Evolutionary conservation across 2,888 invertebrate genomes (phyloP), one percentile per base, ranked within the genome.

Genomic region (Apamea anceps): DNA sequence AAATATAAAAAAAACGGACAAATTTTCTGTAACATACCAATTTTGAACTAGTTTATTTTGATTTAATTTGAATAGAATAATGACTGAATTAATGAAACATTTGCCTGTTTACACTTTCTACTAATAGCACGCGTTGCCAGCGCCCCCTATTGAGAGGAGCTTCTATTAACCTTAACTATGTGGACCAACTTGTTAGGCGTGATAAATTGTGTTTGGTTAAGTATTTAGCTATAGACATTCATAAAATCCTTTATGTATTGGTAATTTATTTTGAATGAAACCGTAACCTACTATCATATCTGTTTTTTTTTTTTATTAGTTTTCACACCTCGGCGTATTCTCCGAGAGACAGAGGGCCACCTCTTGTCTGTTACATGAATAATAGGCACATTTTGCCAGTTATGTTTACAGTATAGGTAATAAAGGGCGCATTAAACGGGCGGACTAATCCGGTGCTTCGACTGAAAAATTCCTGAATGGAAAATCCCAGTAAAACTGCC

Each of bases 1-100:
- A 85, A 68, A 68, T 68, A 71, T 71, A 21, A 62, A 71, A 62
- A 57, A 45, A 57, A 28, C 15, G 8, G 1, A 42, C 48, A 37
- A 63, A 66, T 76, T 85, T 68, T 76, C 42, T 67, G 57, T 67
- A 82, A 72, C 37, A 79, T 70, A 84, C 67, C 80, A 66, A 84
- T 79, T 72, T 73, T 75, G 72, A 84, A 68, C 67, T 57, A 84
- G 72, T 79, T 85, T 85, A 57, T 72, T 85, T 62, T 51, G 21
- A 74, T 25, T 81, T 86, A 66, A 78, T 84, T 83, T 66, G 51
- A 66, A 60, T 80, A 88, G 48, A 77, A 80, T 85, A 79, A 81
- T 82, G 62, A 80, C 74, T 88, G 85, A 85, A 87, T 88, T 86
- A 86, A 89, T 89, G 77, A 82, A 70, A 66, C 87, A 89, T 89